Conservation (phyloP, 2,797 vertebrate genomes). For the Emydoidea blandingii region DNA sequence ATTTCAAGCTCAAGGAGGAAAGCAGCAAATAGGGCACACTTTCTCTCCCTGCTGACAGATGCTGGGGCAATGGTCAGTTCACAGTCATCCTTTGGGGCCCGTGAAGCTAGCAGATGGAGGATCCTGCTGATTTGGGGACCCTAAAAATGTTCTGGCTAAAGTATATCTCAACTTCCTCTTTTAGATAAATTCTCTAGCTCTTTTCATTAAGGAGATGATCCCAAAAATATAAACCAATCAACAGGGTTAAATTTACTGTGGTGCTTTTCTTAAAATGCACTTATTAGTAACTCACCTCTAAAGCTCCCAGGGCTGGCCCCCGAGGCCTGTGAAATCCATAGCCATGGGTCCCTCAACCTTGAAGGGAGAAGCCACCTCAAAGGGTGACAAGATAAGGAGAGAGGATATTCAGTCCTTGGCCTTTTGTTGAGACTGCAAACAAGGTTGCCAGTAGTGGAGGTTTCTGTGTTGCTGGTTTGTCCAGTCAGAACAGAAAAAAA, state of each 20-base stretch:
- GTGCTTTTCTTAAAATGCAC: background rate
- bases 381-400: background rate
- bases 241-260: background rate
- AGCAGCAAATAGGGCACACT: background rate
- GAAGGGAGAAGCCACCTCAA: background rate
- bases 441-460: background rate
- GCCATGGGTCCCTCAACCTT: background rate
- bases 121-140: background rate
- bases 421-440: background rate
- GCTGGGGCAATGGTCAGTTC: background rate
- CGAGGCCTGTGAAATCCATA: background rate
- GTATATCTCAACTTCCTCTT: background rate
- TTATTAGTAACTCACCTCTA: background rate
- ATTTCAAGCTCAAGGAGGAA: background rate
- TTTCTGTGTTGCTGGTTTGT: background rate
- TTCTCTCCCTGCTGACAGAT: background rate
- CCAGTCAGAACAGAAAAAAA: background rate
- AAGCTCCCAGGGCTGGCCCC: background rate
- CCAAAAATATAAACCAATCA: background rate
- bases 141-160: background rate
- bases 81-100: background rate
- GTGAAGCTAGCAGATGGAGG: background rate
- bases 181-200: background rate
- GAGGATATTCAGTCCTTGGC: fast-evolving
- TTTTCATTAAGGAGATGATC: background rate